These are phyloP conservation scores for Heliocidaris erythrogramma DNA, from an alignment of 35 echinoderm and acorn worm genomes.

Conservation along the genomic window DNA sequence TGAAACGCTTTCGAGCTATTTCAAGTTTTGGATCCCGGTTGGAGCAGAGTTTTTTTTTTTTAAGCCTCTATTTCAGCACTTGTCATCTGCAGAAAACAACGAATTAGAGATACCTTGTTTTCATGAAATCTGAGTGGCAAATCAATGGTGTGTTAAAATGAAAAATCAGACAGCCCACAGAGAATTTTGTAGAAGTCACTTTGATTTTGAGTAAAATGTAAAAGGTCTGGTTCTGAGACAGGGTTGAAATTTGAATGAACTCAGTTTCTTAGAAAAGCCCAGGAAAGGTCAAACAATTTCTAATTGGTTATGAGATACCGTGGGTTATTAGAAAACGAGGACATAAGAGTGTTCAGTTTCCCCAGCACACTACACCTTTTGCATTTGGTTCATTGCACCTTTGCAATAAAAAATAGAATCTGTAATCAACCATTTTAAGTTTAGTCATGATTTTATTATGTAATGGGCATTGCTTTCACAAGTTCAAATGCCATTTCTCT, in stretches of 20 bases:
- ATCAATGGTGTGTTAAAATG: neutral
- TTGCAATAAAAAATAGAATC: neutral
- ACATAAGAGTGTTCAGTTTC: neutral
- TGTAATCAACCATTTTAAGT: neutral
- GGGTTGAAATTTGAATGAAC: neutral
- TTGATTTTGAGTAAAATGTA: neutral
- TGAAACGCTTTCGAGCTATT: neutral
- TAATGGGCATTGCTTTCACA: too few species aligned
- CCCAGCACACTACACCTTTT: neutral
- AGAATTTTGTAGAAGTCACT: neutral
- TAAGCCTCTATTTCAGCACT: neutral
- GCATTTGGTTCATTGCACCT: neutral
- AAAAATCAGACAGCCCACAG: neutral
- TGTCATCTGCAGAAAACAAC: neutral
- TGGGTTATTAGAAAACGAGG: neutral
- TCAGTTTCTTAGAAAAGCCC: neutral
- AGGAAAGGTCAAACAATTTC: neutral
- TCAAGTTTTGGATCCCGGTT: neutral
- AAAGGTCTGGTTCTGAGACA: neutral
- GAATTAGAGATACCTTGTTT: neutral
- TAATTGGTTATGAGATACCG: neutral
- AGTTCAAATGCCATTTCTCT: too few species aligned
- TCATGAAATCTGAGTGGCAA: neutral
- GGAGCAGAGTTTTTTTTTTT: too few species aligned
- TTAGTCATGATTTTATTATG: neutral